Base-by-base conservation (phyloP, 2,113 vertebrate species). In the Cyprinodon variegatus region DNA sequence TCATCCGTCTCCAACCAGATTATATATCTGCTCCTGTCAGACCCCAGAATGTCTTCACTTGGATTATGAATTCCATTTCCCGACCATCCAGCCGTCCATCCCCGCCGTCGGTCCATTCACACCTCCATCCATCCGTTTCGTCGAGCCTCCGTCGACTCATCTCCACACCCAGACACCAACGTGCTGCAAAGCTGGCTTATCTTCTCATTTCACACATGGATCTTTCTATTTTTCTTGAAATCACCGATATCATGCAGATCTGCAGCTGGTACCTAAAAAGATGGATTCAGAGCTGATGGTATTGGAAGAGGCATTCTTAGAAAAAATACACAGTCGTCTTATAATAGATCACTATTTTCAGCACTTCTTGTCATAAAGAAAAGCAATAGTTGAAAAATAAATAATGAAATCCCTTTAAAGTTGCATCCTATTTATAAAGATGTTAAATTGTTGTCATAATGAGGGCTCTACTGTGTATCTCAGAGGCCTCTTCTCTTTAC, bases 11-110 rank as follows among this genome's bases (percentile, higher is more conserved):
- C 81, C 76, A 57, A 74, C 74, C 4, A 60, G 76, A 86, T 88
- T 76, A 83, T 81, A 84, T 81, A 84, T 87, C 79, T 76, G 74
- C 80, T 84, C 66, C 0, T 82, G 86, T 91, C 90, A 83, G 72
- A 53, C 63, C 38, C 0, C 11, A 77, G 82, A 76, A 91, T 59
- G 68, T 90, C 88, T 88, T 88, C 75, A 90, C 83, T 77, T 45
- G 6, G 62, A 45, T 85, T 83, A 70, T 82, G 70, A 81, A 57
- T 87, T 84, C 85, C 72, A 86, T 88, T 89, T 89, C 81, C 85
- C 65, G 74, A 70, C 82, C 74, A 53, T 82, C 81, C 86, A 61
- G 29, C 29, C 29, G 29, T 88, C 84, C 82, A 62, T 60, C 65
- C 78, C 1, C 1, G 14, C 67, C 29, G 36, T 69, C 60, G 66